Base-by-base conservation (phyloP, 2,113 vertebrate species). In the Vimba vimba region DNA sequence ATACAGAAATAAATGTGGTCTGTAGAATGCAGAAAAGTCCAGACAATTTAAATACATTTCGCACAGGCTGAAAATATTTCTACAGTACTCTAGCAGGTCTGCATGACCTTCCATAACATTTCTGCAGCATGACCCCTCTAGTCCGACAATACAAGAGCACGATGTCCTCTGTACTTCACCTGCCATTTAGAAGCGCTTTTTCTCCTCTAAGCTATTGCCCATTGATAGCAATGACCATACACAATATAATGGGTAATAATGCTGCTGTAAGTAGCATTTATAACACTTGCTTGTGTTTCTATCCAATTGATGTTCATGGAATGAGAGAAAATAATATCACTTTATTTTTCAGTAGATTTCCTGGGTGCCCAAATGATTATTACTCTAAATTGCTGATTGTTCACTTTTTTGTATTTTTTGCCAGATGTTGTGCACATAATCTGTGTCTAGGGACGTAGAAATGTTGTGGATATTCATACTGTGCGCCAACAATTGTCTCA, bases 261-360 rank as follows among this genome's bases (percentile, higher is more conserved):
- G 10, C 4, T 79, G 52, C 47, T 21, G 30, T 57, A 57, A 21
- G 75, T 59, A 39, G 33, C 33, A 78, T 79, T 59, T 36, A 4
- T 11, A 23, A 2, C 6, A n/a, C 33, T 59, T 71, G 4, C 39
- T 15, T 60, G 4, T 59, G 21, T 60, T 43, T 91, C 91, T 92
- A 93, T 93, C 91, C 92, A 36, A 91, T 91, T 92, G 87, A 60
- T 52, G 74, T 3, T 33, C 79, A 9, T 4, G 2, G 6, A 83
- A 33, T 55, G 73, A 77, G 80, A 57, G 89, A 87, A 86, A 90
- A 90, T 91, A 92, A 91, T 83, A 92, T 86, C 55, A 57, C 55
- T 57, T 43, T 57, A 57, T 6, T 21, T 69, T 36, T 50, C 45
- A 50, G 6, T 73, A 50, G 73, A 27, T 50, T 75, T 27, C 12